These are phyloP conservation scores for Brachyistius frenatus DNA, from an alignment of 2,113 vertebrate species.

Conservation along the genomic window DNA sequence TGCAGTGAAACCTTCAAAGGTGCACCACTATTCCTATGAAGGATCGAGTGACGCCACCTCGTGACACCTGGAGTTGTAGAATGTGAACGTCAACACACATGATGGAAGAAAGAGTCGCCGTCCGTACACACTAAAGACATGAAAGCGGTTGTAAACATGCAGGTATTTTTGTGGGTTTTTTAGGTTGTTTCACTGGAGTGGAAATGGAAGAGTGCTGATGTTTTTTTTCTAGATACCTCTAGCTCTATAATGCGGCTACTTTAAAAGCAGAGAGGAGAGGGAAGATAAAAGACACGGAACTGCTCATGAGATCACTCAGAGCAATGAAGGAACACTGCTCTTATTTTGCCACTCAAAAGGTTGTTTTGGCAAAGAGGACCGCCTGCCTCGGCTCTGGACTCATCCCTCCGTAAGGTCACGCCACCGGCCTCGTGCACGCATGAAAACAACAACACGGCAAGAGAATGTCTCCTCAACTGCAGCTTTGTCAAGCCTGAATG, in stretches of 20 bases:
- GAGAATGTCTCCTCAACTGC: background rate
- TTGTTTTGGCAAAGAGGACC: constrained; percentile 12
- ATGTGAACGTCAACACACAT: constrained; percentile 19
- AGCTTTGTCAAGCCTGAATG: constrained; percentile 7
- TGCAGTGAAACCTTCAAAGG: constrained; percentile 31
- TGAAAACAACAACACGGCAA: constrained; percentile 26
- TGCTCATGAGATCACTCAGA: constrained; percentile 30
- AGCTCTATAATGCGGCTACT: constrained; percentile 14
- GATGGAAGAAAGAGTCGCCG: background rate
- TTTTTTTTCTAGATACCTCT: background rate
- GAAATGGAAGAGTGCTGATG: background rate
- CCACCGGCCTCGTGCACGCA: constrained; percentile 21
- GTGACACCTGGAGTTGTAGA: constrained; percentile 31
- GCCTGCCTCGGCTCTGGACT: constrained; percentile 13
- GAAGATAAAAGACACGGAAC: background rate
- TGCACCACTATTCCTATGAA: constrained; percentile 38
- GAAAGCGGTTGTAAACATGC: constrained; percentile 45
- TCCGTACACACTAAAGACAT: constrained; percentile 13
- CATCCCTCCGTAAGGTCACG: constrained; percentile 46
- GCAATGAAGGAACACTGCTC: constrained; percentile 21
- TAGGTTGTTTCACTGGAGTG: constrained; percentile 13
- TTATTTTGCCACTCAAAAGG: constrained; percentile 38
- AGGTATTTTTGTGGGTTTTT: constrained; percentile 44
- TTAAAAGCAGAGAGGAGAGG: constrained; percentile 19
- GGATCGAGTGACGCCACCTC: constrained; percentile 52